Evolutionary conservation across 2,797 vertebrate species (phyloP).

Genomic region (Eupleurogrammus muticus): DNA sequence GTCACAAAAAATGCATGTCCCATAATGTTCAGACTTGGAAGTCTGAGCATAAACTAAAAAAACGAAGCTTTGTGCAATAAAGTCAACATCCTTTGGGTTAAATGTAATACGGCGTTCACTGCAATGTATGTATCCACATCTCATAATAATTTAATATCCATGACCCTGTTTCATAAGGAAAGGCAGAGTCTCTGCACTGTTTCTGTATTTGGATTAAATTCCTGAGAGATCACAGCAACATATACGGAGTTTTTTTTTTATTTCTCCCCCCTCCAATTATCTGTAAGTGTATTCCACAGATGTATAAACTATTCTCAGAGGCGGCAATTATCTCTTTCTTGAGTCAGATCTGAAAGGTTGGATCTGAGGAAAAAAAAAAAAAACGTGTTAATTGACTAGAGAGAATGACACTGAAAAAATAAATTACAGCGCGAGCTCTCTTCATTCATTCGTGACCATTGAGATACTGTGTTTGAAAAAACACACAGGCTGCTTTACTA

Average conservation of each 20-base stretch:
- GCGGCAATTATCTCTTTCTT: neutral
- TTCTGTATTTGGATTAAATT: conserved; percentile 2
- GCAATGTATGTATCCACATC: neutral
- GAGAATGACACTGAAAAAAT: neutral
- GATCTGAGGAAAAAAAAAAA: neutral
- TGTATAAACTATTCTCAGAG: neutral
- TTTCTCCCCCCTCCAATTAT: neutral
- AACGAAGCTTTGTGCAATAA: no score
- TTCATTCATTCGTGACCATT: neutral
- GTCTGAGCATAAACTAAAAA: no score
- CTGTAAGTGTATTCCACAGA: neutral
- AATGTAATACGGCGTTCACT: no score
- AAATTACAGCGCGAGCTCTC: neutral
- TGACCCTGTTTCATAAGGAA: neutral
- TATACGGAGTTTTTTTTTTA: neutral
- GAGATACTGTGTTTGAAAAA: neutral
- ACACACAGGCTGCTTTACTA: neutral
- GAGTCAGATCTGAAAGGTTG: conserved; percentile 14
- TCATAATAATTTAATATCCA: neutral
- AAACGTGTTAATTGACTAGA: neutral
- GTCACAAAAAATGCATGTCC: neutral
- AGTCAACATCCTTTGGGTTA: neutral
- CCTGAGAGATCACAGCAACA: conserved; percentile 4
- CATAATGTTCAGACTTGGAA: neutral
- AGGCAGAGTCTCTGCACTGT: neutral